phyloP scores from a whole-genome alignment of 1,140 invertebrate species.

The Bombus confusus region DNA sequence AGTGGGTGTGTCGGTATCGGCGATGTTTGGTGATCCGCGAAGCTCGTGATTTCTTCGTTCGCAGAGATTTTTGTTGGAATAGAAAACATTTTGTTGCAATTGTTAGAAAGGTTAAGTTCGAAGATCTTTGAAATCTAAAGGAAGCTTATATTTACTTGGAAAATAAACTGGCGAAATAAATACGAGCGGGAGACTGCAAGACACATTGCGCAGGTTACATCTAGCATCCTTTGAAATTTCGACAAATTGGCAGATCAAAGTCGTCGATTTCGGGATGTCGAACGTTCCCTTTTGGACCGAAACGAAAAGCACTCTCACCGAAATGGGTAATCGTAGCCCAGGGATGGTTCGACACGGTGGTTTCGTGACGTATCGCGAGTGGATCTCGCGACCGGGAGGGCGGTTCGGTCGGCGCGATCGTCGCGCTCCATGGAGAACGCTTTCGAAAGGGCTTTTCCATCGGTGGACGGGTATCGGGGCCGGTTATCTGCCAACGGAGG shows the following conservation, averaged over 20 bases:
- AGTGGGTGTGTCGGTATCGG: constrained; percentile 56
- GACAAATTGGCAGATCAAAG: neutral
- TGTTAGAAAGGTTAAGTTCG: neutral
- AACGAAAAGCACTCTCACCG: neutral
- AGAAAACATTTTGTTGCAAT: neutral
- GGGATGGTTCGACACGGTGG: neutral
- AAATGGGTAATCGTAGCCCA: neutral
- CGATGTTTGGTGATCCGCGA: constrained; percentile 38
- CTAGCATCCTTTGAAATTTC: neutral
- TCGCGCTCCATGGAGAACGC: constrained; percentile 46
- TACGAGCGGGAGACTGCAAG: too few relatives aligned
- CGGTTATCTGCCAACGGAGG: constrained; percentile 63
- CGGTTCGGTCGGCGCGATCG: neutral
- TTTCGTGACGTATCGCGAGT: constrained; percentile 7
- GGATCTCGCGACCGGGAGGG: constrained; percentile 15
- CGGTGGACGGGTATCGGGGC: constrained; percentile 57
- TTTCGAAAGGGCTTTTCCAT: constrained; percentile 60
- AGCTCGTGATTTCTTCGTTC: neutral
- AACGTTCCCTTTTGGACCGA: neutral
- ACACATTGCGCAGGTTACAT: too few relatives aligned
- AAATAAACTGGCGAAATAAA: too few relatives aligned
- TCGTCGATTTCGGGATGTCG: neutral
- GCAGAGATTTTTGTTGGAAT: neutral
- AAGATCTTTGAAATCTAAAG: neutral
- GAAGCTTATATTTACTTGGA: too few relatives aligned